Base-by-base conservation (phyloP, 2,113 vertebrate species). In the Datnioides undecimradiatus region DNA sequence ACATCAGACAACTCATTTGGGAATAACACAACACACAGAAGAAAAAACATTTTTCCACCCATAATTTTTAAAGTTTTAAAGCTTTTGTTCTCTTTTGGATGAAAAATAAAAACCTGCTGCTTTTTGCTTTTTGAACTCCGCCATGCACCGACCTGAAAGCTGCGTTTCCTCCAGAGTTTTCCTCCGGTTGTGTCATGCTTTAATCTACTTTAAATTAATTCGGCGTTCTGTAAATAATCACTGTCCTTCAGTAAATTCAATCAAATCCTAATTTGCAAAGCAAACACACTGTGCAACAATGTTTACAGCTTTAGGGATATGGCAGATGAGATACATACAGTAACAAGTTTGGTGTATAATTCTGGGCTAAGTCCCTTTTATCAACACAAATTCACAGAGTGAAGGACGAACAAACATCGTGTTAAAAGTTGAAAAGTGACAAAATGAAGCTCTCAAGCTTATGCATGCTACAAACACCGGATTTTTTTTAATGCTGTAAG, bases 1-100 rank as follows among this genome's bases (percentile, higher is more conserved):
- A 82, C 60, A 73, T 54, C n/a, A n/a, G n/a, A n/a, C n/a, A 54
- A 76, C 45, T 78, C 85, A 58, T 45, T n/a, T 17, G 67, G 79
- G 54, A 48, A 41, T 38, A 21, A 36, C 48, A 67, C 40, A 17
- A 66, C 3, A 21, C 13, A n/a, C 31, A 55, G 34, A n/a, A n/a
- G n/a, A n/a, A n/a, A n/a, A n/a, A n/a, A n/a, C n/a, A n/a, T n/a
- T 60, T 69, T 77, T 67, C 52, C 51, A 59, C 43, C 62, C 65
- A 78, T 21, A 27, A 73, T 73, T 34, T 33, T 29, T 10, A 23
- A 21, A 40, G 25, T 33, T 33, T n/a, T n/a, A n/a, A n/a, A n/a
- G n/a, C n/a, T n/a, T n/a, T 34, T 31, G 10, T 57, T 12, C n/a
- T 40, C 6, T 31, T 34, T 21, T 46, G 19, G 13, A 27, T 51